phyloP scores from a whole-genome alignment of 2,888 invertebrate genomes.

The Cataglyphis livida region DNA sequence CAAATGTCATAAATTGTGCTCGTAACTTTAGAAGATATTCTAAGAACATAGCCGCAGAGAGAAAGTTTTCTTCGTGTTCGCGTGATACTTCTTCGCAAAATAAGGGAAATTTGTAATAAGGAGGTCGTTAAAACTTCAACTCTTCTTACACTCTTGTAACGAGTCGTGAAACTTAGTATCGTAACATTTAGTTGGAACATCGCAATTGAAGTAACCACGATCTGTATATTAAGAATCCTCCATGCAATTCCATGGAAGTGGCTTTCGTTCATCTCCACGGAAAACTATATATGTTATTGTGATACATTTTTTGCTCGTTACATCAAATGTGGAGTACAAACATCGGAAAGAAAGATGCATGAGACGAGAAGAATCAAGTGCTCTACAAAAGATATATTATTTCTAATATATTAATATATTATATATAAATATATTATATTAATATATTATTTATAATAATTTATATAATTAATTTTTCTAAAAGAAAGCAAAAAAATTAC shows the following conservation, averaged over 20 bases:
- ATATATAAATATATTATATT: neutral
- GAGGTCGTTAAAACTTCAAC: slow-evolving; percentile 46
- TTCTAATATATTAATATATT: neutral
- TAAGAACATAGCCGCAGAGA: slow-evolving; percentile 30
- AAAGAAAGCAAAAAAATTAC: neutral
- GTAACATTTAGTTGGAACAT: slow-evolving; percentile 51
- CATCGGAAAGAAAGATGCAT: neutral
- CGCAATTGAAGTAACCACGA: slow-evolving; percentile 42
- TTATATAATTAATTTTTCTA: neutral
- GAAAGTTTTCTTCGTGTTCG: slow-evolving; percentile 42
- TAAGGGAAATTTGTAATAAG: slow-evolving; percentile 54
- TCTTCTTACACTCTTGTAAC: slow-evolving; percentile 59
- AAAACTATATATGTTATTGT: neutral
- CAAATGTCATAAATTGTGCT: slow-evolving; percentile 29
- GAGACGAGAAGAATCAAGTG: neutral
- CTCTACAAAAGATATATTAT: neutral
- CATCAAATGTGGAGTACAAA: neutral
- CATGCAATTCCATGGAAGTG: slow-evolving; percentile 21
- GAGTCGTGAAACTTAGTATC: slow-evolving; percentile 47
- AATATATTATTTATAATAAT: neutral
- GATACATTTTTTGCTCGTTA: slow-evolving; percentile 4
- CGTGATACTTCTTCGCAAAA: slow-evolving; percentile 42
- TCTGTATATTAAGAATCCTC: slow-evolving; percentile 49
- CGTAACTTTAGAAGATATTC: slow-evolving; percentile 37
- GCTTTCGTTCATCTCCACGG: neutral